Evolutionary conservation across 1,140 invertebrate species (phyloP).

Genomic region (Drosophila pruinosa): DNA sequence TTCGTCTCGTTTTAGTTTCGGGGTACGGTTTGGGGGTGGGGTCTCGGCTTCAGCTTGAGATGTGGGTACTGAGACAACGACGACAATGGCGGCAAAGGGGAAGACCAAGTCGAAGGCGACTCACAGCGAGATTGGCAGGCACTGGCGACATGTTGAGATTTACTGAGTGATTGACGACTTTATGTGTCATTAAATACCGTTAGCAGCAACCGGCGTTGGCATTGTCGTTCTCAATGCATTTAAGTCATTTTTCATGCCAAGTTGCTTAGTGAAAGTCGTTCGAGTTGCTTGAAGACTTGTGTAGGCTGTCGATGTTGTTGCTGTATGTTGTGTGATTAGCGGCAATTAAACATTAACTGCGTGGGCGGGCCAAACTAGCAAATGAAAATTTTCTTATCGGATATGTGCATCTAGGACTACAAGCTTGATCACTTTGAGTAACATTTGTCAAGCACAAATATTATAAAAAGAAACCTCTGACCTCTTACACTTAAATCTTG

Average conservation of each 20-base stretch:
- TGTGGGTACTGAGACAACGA: slow-evolving; percentile 4
- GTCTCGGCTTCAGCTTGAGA: background rate
- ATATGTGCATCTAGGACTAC: background rate
- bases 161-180: slow-evolving; percentile 79
- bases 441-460: too few relatives aligned
- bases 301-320: slow-evolving; percentile 19
- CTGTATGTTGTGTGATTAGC: slow-evolving; percentile 44
- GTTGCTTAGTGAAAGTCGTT: slow-evolving; percentile 39
- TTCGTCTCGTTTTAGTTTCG: slow-evolving; percentile 35
- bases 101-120: too few relatives aligned
- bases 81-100: background rate
- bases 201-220: slow-evolving; percentile 46
- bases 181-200: slow-evolving; percentile 80
- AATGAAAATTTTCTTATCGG: slow-evolving; percentile 11
- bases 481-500: too few relatives aligned
- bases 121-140: slow-evolving; percentile 35
- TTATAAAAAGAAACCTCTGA: too few relatives aligned
- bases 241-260: slow-evolving; percentile 52
- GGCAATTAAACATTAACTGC: slow-evolving; percentile 52
- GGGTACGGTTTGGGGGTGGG: slow-evolving; percentile 15
- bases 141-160: slow-evolving; percentile 75
- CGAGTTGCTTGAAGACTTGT: slow-evolving; percentile 16
- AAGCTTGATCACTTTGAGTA: background rate
- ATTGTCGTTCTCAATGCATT: slow-evolving; percentile 20
- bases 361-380: slow-evolving; percentile 39